Evolutionary conservation across 2,888 invertebrate species (phyloP).

Genomic region (Portevinia maculata): DNA sequence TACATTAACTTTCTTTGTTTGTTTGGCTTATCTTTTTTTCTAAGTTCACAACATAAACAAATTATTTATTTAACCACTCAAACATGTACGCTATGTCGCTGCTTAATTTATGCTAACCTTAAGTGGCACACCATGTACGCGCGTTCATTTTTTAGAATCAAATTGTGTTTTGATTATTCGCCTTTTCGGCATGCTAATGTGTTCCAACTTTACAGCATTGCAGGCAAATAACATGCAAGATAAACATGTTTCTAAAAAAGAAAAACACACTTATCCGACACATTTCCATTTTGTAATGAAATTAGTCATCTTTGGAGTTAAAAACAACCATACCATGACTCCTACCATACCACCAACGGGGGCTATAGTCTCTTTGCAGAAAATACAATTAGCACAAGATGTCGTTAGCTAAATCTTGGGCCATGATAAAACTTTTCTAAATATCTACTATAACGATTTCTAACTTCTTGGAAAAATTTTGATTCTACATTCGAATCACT

Average conservation of each 20-base stretch:
- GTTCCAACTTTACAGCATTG: conserved; percentile 3
- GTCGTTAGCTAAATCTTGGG: background rate
- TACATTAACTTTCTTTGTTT: too few relatives aligned
- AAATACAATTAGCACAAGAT: background rate
- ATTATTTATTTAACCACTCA: conserved; percentile 45
- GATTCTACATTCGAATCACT: background rate
- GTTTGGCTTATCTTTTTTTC: conserved; percentile 9
- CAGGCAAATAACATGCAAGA: conserved; percentile 25
- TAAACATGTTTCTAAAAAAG: conserved; percentile 42
- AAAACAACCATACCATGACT: background rate
- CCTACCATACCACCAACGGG: background rate
- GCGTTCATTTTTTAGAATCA: background rate
- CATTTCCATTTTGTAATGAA: conserved; percentile 42
- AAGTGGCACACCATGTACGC: conserved; percentile 33
- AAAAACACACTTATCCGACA: conserved; percentile 42
- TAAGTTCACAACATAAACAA: conserved; percentile 39
- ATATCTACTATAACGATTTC: background rate
- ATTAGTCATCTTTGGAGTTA: conserved; percentile 8
- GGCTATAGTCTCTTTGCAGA: too few relatives aligned
- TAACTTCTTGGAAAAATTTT: background rate
- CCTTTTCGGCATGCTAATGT: conserved; percentile 14
- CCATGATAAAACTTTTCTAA: background rate
- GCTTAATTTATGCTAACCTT: conserved; percentile 36
- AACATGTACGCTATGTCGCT: conserved; percentile 17
- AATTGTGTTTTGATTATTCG: conserved; percentile 19